These are phyloP conservation scores for Discoglossus pictus DNA, from an alignment of 2,797 vertebrate species.

Conservation along the genomic window DNA sequence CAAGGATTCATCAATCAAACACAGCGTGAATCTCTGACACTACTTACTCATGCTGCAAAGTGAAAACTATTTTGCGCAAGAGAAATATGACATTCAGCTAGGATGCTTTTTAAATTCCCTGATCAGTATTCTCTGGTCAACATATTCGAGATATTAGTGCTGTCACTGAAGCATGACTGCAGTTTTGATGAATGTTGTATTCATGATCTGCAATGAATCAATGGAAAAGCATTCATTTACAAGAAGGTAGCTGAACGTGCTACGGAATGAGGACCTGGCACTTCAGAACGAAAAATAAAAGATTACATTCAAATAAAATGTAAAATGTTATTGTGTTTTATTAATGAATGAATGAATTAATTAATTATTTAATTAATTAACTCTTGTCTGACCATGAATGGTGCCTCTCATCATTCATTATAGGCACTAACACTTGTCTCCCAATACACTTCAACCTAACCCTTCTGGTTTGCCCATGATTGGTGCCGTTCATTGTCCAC, in stretches of 20 bases:
- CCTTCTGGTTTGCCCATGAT: too few relatives aligned
- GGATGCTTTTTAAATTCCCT: conserved; percentile 4
- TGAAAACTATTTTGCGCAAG: not conserved
- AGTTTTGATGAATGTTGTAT: conserved; percentile 25
- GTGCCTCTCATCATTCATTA: too few relatives aligned
- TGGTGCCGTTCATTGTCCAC: too few relatives aligned
- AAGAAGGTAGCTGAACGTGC: not conserved
- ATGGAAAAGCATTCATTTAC: not conserved
- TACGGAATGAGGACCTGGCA: too few relatives aligned
- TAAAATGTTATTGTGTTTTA: too few relatives aligned
- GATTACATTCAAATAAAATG: too few relatives aligned
- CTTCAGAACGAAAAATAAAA: too few relatives aligned
- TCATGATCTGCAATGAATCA: conserved; percentile 35
- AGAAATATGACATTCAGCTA: conserved; percentile 9
- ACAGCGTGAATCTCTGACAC: not conserved
- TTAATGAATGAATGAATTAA: too few relatives aligned
- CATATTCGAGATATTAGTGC: not conserved
- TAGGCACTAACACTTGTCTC: too few relatives aligned
- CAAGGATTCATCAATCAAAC: conserved; percentile 20
- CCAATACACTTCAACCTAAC: too few relatives aligned
- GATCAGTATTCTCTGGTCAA: conserved; percentile 37
- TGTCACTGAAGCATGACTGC: conserved; percentile 9
- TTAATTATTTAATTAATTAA: too few relatives aligned
- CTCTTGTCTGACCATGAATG: too few relatives aligned
- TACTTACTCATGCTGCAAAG: not conserved